Evolutionary conservation across 2,113 vertebrate species (phyloP).

Genomic region (Eolophus roseicapilla): DNA sequence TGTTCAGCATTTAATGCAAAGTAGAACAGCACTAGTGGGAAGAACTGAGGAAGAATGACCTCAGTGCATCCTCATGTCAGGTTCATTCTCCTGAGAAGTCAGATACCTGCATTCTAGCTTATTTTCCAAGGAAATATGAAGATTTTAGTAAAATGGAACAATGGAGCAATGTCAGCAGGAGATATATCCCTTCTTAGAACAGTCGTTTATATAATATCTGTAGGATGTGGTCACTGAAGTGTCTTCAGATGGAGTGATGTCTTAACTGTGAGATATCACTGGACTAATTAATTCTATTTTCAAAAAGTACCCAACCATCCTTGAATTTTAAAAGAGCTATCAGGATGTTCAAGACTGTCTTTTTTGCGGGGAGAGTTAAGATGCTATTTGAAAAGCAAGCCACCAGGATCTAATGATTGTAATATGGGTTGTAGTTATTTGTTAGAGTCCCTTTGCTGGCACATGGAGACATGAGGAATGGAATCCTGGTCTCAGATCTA

Average conservation of each 20-base stretch:
- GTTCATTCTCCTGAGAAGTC: constrained; percentile 4
- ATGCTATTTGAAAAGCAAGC: background rate
- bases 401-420: background rate
- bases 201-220: background rate
- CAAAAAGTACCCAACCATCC: background rate
- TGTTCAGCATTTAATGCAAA: constrained; percentile 9
- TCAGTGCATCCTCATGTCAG: background rate
- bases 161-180: background rate
- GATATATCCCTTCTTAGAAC: background rate
- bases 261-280: background rate
- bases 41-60: background rate
- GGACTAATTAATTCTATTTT: background rate
- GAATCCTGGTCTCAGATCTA: background rate
- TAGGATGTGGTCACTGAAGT: background rate
- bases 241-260: background rate
- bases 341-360: background rate
- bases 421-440: background rate
- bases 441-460: background rate
- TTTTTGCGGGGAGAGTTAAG: background rate
- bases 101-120: background rate
- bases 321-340: background rate
- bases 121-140: background rate
- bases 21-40: background rate
- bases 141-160: constrained; percentile 33
- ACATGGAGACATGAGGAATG: rapidly evolving